Base-by-base conservation (phyloP, 2,888 invertebrate species). In the Osedax frankpressi region DNA sequence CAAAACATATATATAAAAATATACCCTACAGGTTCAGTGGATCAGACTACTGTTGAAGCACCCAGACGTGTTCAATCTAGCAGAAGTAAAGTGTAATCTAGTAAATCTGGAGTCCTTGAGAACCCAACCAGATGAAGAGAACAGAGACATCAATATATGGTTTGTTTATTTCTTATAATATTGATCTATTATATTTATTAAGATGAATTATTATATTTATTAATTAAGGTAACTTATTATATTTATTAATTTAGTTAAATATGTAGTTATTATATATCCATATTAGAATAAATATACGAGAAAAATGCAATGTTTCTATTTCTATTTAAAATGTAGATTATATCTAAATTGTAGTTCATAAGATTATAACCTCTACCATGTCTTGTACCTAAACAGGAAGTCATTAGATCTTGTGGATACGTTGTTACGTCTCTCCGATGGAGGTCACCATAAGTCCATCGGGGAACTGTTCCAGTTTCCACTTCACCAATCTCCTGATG, bases 111-210 rank as follows among this genome's bases (percentile, higher is more conserved):
- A 95, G 80, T 89, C 92, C 77, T 85, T 97, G 60, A 98, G 98
- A 86, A 91, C 93, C 14, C 91, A 92, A 3, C 96, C 96, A 0
- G 97, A 97, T 86, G 90, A 91, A 28, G 94, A 95, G 79, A 93
- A 93, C 83, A 92, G 94, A 83, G 95, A 95, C 83, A 89, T 94
- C 68, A 89, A 90, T 67, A 91, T 91, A 26, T 97, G 96, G 96
- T 87, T 79, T 77, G 69, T 24, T 14, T 6, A 79, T 76, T 28
- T 1, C 11, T 65, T 27, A 63, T 63, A 19, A 3, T 6, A 14
- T 27, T 63, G 63, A 63, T 27, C 25, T 6, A 62, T 14, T 25
- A 3, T 62, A 62, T 62, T 6, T 14, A 14, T 62, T 62, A 25
- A 25, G 3, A 62, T 3, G 14, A 62, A 26, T 3, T 25, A 26